Conservation (phyloP, 2,888 invertebrate genomes). For the Eristalinus sepulchralis region DNA sequence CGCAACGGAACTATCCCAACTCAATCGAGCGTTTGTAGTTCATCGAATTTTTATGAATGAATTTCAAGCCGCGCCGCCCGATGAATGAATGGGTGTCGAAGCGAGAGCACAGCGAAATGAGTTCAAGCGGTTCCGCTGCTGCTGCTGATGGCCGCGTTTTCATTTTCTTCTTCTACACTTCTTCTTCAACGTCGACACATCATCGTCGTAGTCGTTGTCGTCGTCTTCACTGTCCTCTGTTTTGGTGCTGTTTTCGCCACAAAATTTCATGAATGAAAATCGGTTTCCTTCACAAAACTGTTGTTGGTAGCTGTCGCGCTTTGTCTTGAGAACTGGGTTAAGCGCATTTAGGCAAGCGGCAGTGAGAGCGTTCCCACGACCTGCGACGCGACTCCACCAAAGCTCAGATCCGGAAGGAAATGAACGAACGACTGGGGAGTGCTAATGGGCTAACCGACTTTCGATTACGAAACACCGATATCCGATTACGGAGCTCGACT, state of each 20-base stretch:
- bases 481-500: constrained; percentile 58
- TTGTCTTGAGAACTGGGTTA: constrained; percentile 48
- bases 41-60: constrained; percentile 57
- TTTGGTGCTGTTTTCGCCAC: constrained; percentile 36
- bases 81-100: constrained; percentile 47
- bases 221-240: background rate
- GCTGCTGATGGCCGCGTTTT: constrained; percentile 34
- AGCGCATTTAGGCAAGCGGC: constrained; percentile 20
- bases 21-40: background rate
- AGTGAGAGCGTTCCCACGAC: constrained; percentile 15
- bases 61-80: constrained; percentile 8
- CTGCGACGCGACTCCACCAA: background rate
- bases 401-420: constrained; percentile 49
- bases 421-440: constrained; percentile 4
- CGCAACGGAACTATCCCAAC: constrained; percentile 4
- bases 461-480: constrained; percentile 53
- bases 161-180: constrained; percentile 1
- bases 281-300: constrained; percentile 48
- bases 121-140: constrained; percentile 49
- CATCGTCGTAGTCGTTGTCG: background rate
- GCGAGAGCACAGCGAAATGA: constrained; percentile 50
- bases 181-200: constrained; percentile 4
- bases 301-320: background rate
- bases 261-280: constrained; percentile 67
- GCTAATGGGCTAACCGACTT: constrained; percentile 31